Evolutionary conservation across 2,888 invertebrate genomes (phyloP).

Genomic region (Choristoneura rosaceana): DNA sequence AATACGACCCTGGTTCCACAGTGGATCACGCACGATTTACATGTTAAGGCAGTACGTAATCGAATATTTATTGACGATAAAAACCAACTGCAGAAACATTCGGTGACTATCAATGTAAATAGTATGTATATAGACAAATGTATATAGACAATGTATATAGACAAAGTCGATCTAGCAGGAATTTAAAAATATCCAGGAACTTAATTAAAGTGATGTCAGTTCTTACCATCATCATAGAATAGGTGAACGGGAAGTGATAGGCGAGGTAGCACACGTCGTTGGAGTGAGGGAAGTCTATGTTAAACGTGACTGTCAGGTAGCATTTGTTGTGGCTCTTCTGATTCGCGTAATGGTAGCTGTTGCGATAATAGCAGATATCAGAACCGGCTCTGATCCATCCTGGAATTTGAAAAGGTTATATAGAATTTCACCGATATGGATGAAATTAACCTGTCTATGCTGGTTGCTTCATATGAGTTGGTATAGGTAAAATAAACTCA

Average conservation of each 20-base stretch:
- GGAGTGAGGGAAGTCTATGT: slow-evolving; percentile 89
- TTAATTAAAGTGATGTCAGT: background rate
- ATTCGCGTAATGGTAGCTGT: slow-evolving; percentile 87
- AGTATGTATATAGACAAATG: too few species aligned
- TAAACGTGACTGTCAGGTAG: slow-evolving; percentile 93
- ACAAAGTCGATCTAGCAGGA: background rate
- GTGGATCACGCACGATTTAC: too few species aligned
- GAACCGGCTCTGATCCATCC: slow-evolving; percentile 91
- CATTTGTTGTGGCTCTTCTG: slow-evolving; percentile 83
- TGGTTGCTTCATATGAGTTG: background rate
- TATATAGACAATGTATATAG: too few species aligned
- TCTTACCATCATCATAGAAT: slow-evolving; percentile 89
- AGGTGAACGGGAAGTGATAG: slow-evolving; percentile 95
- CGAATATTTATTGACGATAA: background rate
- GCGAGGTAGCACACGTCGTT: slow-evolving; percentile 94
- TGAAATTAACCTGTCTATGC: background rate
- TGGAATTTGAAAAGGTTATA: slow-evolving; percentile 47
- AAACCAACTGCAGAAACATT: too few species aligned
- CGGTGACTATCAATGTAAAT: too few species aligned
- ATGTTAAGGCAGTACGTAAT: too few species aligned
- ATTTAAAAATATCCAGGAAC: background rate
- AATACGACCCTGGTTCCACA: too few species aligned
- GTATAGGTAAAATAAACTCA: background rate
- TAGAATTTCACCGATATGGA: too few species aligned
- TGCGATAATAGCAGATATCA: slow-evolving; percentile 93